These are phyloP conservation scores for Ctenicera cuprea DNA, from an alignment of 2,888 invertebrate genomes.

Conservation along the genomic window DNA sequence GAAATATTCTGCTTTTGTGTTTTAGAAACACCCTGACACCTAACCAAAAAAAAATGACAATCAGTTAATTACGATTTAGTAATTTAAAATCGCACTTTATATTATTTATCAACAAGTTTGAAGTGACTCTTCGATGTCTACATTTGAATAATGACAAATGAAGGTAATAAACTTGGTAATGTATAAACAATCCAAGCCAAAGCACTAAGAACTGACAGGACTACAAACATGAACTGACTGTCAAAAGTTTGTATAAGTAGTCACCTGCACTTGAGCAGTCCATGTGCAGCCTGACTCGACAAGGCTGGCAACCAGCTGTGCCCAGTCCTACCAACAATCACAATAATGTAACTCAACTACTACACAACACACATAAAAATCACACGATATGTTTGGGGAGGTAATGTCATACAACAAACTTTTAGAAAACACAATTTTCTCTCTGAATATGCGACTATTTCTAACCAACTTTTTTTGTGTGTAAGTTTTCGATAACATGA, in stretches of 20 bases:
- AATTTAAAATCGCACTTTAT: too few species aligned
- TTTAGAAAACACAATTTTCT: not conserved
- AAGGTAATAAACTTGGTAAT: conserved; percentile 19
- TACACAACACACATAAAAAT: conserved; percentile 29
- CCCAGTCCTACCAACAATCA: conserved; percentile 82
- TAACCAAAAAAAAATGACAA: too few species aligned
- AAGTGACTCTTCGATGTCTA: conserved; percentile 18
- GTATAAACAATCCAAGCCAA: conserved; percentile 35
- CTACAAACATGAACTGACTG: conserved; percentile 45
- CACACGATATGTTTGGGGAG: conserved; percentile 4
- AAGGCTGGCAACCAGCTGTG: conserved; percentile 89
- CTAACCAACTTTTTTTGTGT: too few species aligned
- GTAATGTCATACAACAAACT: not conserved
- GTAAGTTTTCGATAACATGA: too few species aligned
- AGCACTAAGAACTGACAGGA: conserved; percentile 48
- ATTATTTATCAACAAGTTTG: too few species aligned
- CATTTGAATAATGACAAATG: not conserved
- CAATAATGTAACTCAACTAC: conserved; percentile 52
- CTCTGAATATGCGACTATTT: not conserved
- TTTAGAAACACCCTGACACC: too few species aligned
- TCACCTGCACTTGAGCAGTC: conserved; percentile 87
- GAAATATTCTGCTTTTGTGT: too few species aligned
- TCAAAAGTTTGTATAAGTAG: conserved; percentile 55
- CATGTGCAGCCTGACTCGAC: conserved; percentile 89
- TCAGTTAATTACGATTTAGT: too few species aligned